Evolutionary conservation across 2,888 invertebrate genomes (phyloP).

Genomic region (Marasmarcha lunaedactyla): DNA sequence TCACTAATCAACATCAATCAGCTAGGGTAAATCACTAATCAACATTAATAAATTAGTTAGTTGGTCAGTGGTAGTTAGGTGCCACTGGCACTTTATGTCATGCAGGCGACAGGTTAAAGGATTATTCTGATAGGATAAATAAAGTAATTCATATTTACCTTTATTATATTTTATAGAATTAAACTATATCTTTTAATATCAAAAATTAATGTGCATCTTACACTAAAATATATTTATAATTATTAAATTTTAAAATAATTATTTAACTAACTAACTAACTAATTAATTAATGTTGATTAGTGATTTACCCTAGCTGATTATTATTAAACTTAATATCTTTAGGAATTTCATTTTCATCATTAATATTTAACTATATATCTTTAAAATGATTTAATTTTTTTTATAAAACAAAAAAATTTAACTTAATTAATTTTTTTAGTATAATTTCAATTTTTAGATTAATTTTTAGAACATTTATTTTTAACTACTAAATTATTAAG

Average conservation of each 20-base stretch:
- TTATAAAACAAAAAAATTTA: slow-evolving; percentile 38
- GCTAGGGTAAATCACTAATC: too few relatives aligned
- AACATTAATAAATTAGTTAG: too few relatives aligned
- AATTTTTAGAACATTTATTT: slow-evolving; percentile 42
- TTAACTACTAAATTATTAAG: slow-evolving; percentile 45
- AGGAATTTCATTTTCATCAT: slow-evolving; percentile 58
- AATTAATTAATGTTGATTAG: too few relatives aligned
- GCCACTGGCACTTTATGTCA: too few relatives aligned
- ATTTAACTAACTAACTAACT: slow-evolving; percentile 2
- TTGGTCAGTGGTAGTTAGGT: too few relatives aligned
- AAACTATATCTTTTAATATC: slow-evolving; percentile 72
- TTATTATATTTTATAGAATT: slow-evolving; percentile 74
- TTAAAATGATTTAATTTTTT: slow-evolving; percentile 51
- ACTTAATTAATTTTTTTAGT: slow-evolving; percentile 28
- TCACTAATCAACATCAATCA: too few relatives aligned
- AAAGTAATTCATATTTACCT: slow-evolving; percentile 45
- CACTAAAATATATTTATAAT: slow-evolving; percentile 64
- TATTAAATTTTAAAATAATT: slow-evolving; percentile 1
- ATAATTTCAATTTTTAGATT: slow-evolving; percentile 33
- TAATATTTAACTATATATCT: slow-evolving; percentile 59
- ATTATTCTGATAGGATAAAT: slow-evolving; percentile 59
- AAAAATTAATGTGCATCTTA: slow-evolving; percentile 73
- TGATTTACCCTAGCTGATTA: slow-evolving; percentile 19
- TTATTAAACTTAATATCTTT: slow-evolving; percentile 67
- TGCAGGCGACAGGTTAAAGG: slow-evolving; percentile 59